Conservation (phyloP, 2,797 vertebrate species). For the Echiichthys vipera region DNA sequence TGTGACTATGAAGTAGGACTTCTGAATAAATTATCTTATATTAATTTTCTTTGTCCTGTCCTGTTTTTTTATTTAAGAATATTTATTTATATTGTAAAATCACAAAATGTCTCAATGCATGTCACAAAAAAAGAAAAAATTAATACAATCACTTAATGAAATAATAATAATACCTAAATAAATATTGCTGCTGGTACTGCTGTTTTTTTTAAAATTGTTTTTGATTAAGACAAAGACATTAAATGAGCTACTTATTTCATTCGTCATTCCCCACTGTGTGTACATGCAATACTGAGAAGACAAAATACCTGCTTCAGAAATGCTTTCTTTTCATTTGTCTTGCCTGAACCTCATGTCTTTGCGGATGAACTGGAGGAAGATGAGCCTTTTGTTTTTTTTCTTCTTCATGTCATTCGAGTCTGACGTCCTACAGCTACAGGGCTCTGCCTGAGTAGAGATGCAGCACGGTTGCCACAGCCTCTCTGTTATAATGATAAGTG, state of each 20-base stretch:
- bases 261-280: background rate
- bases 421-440: background rate
- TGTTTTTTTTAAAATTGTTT: background rate
- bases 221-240: background rate
- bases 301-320: background rate
- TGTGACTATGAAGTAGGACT: background rate
- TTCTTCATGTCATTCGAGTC: constrained; percentile 1
- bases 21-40: background rate
- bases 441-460: background rate
- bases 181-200: background rate
- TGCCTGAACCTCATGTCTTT: background rate
- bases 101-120: background rate
- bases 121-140: background rate
- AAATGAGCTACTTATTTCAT: background rate
- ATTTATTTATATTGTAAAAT: background rate
- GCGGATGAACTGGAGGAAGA: background rate
- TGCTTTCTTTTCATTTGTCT: background rate
- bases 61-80: background rate
- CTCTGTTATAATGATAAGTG: background rate
- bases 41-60: background rate
- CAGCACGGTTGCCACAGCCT: background rate
- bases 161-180: background rate
- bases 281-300: background rate
- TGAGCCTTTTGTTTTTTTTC: background rate
- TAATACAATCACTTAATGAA: background rate